Conservation (phyloP, 2,888 invertebrate genomes). For the Augochlorella aurata region DNA sequence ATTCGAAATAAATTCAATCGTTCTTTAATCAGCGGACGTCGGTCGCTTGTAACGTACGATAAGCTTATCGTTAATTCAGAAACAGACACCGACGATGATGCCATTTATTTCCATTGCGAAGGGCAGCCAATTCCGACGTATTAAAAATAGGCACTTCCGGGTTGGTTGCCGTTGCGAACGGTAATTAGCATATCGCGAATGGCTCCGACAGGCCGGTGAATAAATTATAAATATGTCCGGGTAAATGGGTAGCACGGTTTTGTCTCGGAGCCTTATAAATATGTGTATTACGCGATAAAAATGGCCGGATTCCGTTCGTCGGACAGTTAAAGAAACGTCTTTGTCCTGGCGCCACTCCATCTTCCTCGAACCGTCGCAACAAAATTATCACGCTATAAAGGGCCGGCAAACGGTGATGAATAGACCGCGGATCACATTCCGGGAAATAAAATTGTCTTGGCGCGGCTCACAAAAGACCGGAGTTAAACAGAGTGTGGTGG, state of each 20-base stretch:
- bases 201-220: neutral
- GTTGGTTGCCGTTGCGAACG: neutral
- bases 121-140: neutral
- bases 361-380: conserved; percentile 6
- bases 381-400: neutral
- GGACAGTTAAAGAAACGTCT: neutral
- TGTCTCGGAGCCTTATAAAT: neutral
- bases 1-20: too few species aligned
- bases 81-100: too few species aligned
- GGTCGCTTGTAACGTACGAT: too few species aligned
- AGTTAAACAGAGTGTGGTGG: neutral
- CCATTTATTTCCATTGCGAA: neutral
- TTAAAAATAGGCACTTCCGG: neutral
- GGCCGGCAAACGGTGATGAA: neutral
- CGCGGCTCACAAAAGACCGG: neutral
- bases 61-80: too few species aligned
- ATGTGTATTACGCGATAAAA: conserved; percentile 1
- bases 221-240: neutral
- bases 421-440: neutral
- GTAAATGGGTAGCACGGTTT: neutral
- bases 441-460: neutral
- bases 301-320: conserved; percentile 4
- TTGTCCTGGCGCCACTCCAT: neutral
- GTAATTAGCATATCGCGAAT: neutral
- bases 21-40: too few species aligned